These are phyloP conservation scores for Eremophila alpestris DNA, from an alignment of 2,797 vertebrate genomes.

Conservation along the genomic window DNA sequence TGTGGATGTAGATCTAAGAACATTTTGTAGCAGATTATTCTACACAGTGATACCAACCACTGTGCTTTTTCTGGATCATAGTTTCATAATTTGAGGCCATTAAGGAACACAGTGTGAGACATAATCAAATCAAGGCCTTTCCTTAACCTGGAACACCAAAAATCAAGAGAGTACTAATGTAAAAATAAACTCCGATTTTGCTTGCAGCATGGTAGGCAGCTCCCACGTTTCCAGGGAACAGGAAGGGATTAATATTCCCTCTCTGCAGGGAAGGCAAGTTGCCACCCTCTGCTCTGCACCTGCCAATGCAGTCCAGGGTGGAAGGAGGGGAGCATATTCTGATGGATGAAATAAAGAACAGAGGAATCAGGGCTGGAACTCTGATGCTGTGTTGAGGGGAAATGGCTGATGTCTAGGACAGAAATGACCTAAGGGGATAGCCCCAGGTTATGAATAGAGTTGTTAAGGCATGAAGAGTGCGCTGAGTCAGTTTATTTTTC, in stretches of 20 bases:
- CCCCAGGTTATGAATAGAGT: background rate
- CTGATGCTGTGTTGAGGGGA: background rate
- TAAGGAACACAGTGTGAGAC: background rate
- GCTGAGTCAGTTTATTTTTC: background rate
- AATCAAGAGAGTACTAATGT: constrained; percentile 6
- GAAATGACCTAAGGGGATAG: background rate
- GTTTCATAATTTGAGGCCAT: background rate
- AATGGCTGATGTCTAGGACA: background rate
- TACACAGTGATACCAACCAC: background rate
- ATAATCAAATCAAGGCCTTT: background rate
- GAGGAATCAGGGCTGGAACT: background rate
- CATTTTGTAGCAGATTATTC: background rate
- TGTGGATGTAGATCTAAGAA: background rate
- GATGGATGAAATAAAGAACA: background rate
- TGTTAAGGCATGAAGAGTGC: background rate
- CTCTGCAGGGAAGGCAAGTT: background rate
- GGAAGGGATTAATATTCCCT: constrained; percentile 21
- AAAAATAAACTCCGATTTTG: constrained; percentile 31
- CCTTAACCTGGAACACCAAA: background rate
- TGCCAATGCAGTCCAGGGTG: background rate
- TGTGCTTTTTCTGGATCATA: constrained; percentile 3
- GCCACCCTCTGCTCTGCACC: background rate
- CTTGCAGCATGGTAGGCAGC: background rate
- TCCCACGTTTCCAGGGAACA: background rate
- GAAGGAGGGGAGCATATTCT: background rate